phyloP scores from a whole-genome alignment of 2,888 invertebrate species.

The Crioceris asparagi region DNA sequence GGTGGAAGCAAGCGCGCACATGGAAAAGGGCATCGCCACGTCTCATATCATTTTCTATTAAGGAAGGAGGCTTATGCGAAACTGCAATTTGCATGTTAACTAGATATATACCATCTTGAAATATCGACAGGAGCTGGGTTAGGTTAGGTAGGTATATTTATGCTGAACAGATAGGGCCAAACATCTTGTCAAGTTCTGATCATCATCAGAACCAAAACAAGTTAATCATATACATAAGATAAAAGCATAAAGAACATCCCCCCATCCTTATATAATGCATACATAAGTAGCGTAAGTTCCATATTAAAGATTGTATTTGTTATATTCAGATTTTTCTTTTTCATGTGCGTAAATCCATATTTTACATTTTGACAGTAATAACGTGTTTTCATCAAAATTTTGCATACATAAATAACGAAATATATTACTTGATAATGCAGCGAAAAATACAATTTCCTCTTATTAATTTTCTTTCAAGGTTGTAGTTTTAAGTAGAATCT shows the following conservation, averaged over 20 bases:
- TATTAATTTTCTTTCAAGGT: no score
- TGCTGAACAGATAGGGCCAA: conserved; percentile 6
- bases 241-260: conserved; percentile 19
- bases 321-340: no score
- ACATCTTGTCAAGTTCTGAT: conserved; percentile 23
- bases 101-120: conserved; percentile 38
- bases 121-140: conserved; percentile 33
- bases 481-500: no score
- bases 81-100: conserved; percentile 39
- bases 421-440: no score
- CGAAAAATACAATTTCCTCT: no score
- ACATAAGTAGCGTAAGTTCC: no score
- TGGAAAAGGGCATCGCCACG: conserved; percentile 12
- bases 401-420: no score
- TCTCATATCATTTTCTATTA: conserved; percentile 27
- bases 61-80: conserved; percentile 31
- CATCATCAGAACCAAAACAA: conserved; percentile 24
- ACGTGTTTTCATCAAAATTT: no score
- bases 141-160: conserved; percentile 5
- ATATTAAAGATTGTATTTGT: no score
- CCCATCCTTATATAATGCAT: conserved; percentile 23
- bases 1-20: conserved; percentile 8
- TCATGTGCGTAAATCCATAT: no score
- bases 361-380: no score
- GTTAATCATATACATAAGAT: conserved; percentile 28